Conservation (phyloP, 2,797 vertebrate species). For the Champsocephalus gunnari region DNA sequence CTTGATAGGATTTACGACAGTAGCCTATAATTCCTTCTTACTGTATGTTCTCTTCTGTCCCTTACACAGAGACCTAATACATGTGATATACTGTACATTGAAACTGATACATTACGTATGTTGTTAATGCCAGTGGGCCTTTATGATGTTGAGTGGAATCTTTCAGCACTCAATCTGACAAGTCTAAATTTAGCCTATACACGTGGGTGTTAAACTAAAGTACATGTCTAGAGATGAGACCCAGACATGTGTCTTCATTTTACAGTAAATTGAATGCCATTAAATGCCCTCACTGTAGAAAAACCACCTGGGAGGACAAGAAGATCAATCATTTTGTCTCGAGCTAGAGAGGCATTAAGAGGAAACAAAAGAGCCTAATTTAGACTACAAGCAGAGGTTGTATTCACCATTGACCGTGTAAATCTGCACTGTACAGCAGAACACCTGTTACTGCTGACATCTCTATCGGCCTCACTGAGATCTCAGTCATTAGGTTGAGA, state of each 20-base stretch:
- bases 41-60: slow-evolving; percentile 2
- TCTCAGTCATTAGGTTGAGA: slow-evolving; percentile 13
- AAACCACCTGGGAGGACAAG: background rate
- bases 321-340: background rate
- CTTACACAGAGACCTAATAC: slow-evolving; percentile 24
- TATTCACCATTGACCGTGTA: slow-evolving; percentile 14
- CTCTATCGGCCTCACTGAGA: slow-evolving; percentile 41
- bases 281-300: background rate
- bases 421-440: slow-evolving; percentile 5
- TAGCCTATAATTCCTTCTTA: background rate
- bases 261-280: background rate
- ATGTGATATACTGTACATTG: slow-evolving; percentile 4
- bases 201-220: slow-evolving; percentile 37
- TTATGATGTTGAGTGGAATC: slow-evolving; percentile 48
- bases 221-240: slow-evolving; percentile 23
- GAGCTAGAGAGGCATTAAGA: background rate
- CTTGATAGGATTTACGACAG: background rate
- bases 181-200: slow-evolving; percentile 59
- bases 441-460: slow-evolving; percentile 66
- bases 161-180: slow-evolving; percentile 36
- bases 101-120: slow-evolving; percentile 29
- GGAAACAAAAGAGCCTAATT: background rate
- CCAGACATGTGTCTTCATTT: slow-evolving; percentile 34
- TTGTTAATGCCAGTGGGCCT: slow-evolving; percentile 29
- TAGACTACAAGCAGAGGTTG: slow-evolving; percentile 7